Percentiles rank a stretch among this genome's conserved stretches.
These are phyloP conservation scores for Crax fasciolata DNA, from an alignment of 2,797 vertebrate species.

Conservation along the genomic window DNA sequence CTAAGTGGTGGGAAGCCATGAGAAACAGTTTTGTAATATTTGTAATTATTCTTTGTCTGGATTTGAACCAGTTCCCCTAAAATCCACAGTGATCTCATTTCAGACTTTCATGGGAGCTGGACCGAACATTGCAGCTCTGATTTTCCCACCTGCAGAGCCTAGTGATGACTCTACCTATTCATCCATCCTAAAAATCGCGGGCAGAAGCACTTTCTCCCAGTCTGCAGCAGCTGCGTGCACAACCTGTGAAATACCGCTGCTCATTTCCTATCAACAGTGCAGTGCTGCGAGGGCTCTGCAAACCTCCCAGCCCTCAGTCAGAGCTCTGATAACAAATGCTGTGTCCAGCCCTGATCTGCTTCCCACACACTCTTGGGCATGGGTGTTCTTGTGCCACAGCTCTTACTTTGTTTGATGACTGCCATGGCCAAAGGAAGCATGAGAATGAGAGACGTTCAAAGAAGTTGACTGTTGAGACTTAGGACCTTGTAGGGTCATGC, in stretches of 20 bases:
- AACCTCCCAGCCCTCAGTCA: not conserved
- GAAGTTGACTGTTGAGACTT: not conserved
- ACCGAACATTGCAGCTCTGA: not conserved
- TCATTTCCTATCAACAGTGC: not conserved
- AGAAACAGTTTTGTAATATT: not conserved
- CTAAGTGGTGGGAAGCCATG: not conserved
- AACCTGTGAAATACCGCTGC: not conserved
- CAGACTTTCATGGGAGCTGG: not conserved
- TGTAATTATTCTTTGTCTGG: not conserved
- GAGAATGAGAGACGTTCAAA: not conserved
- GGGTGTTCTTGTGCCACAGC: not conserved
- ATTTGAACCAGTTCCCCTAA: not conserved
- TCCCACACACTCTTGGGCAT: not conserved
- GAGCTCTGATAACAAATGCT: not conserved
- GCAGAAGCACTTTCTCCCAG: not conserved
- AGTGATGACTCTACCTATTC: not conserved
- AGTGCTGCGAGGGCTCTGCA: fast-evolving
- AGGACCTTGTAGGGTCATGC: not conserved
- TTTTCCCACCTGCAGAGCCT: not conserved
- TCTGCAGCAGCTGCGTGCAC: not conserved
- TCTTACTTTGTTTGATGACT: not conserved
- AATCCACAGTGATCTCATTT: not conserved
- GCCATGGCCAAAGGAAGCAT: not conserved
- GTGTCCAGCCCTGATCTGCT: not conserved
- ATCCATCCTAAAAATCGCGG: not conserved